A percentile compares a stretch with the other conserved stretches of the same genome.
Conservation (phyloP, 1,140 invertebrate genomes). For the Metopolophium dirhodum region DNA sequence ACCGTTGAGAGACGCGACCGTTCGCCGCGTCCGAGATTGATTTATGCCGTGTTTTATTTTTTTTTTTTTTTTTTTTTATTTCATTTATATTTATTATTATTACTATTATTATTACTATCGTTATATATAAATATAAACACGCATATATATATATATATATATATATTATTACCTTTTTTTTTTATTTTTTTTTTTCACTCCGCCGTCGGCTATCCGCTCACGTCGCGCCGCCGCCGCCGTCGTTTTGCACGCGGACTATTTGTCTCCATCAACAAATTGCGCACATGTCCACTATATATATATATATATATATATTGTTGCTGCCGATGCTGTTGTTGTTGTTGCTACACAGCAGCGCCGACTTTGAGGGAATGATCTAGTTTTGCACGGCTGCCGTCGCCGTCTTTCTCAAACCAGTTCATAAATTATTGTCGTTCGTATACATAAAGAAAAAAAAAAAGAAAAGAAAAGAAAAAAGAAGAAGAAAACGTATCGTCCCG, state of each 20-base stretch:
- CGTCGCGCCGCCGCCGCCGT: conserved; percentile 1
- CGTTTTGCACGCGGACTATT: conserved; percentile 41
- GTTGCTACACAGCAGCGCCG: conserved; percentile 8
- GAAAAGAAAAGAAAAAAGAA: background rate
- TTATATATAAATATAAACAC: background rate
- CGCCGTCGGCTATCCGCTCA: background rate
- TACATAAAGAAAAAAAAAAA: no score
- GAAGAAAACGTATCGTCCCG: background rate
- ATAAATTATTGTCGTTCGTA: conserved; percentile 32
- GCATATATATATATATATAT: no score
- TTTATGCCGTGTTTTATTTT: conserved; percentile 46
- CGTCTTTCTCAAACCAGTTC: conserved; percentile 53
- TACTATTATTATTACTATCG: background rate
- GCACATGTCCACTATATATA: background rate
- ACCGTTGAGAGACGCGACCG: conserved; percentile 43
- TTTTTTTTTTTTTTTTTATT: conserved; percentile 11
- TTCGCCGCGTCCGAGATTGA: conserved; percentile 49
- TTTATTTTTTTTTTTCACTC: background rate
- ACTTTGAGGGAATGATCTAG: conserved; percentile 55
- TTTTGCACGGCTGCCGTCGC: background rate
- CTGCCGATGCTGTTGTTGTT: background rate
- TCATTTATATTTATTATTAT: conserved; percentile 24
- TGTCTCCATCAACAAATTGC: conserved; percentile 57
- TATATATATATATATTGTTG: background rate
- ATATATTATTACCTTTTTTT: background rate